These are phyloP conservation scores for Pandemis corylana DNA, from an alignment of 2,888 invertebrate species.

Conservation along the genomic window DNA sequence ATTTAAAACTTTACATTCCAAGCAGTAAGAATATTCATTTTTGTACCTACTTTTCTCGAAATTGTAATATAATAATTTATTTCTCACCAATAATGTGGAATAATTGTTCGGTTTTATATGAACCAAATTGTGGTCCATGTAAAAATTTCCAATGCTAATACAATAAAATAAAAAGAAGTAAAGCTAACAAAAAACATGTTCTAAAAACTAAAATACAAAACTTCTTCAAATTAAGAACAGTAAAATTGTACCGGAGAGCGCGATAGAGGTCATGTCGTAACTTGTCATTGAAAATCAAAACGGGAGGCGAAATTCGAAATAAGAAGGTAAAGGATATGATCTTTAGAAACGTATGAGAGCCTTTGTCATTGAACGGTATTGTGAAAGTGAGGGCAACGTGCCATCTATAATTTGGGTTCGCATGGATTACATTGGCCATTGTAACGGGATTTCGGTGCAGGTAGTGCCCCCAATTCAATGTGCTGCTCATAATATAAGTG, in stretches of 20 bases:
- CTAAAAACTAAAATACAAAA: too few relatives aligned
- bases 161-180: too few relatives aligned
- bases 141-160: too few relatives aligned
- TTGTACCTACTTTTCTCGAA: too few relatives aligned
- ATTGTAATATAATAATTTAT: too few relatives aligned
- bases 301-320: constrained; percentile 23
- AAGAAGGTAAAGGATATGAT: constrained; percentile 33
- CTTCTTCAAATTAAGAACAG: too few relatives aligned
- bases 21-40: too few relatives aligned
- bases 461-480: not conserved
- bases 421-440: constrained; percentile 3
- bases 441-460: not conserved
- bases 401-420: constrained; percentile 21
- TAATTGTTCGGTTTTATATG: too few relatives aligned
- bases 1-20: too few relatives aligned
- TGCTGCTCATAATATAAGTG: not conserved
- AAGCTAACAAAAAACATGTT: too few relatives aligned
- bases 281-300: constrained; percentile 16
- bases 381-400: constrained; percentile 24
- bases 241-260: not conserved
- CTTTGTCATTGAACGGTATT: constrained; percentile 30
- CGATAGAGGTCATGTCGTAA: not conserved
- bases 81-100: too few relatives aligned
- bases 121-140: too few relatives aligned
- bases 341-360: constrained; percentile 24